Percentiles rank a stretch among this genome's conserved stretches.
These are phyloP conservation scores for Girardinus metallicus DNA, from an alignment of 2,797 vertebrate species.

Conservation along the genomic window DNA sequence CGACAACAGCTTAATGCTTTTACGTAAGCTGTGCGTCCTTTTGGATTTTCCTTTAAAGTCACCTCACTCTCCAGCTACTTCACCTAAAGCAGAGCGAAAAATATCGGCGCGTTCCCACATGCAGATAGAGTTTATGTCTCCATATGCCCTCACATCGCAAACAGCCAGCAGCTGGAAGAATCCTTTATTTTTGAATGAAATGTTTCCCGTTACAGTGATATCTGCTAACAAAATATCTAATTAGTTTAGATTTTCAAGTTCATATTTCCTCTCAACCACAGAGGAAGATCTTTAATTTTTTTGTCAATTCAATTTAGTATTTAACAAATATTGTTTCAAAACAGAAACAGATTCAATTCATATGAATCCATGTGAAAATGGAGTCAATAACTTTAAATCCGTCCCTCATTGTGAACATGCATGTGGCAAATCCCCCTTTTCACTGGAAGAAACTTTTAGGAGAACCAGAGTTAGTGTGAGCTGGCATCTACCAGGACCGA, in stretches of 20 bases:
- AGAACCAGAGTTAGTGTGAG: neutral
- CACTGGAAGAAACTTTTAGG: neutral
- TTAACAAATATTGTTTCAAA: neutral
- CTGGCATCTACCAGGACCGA: neutral
- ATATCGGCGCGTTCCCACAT: slow-evolving; percentile 8
- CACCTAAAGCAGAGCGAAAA: neutral
- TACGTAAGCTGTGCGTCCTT: neutral
- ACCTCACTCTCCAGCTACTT: neutral
- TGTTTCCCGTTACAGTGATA: neutral
- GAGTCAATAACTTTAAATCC: neutral
- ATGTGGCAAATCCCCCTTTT: neutral
- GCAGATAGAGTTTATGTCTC: neutral
- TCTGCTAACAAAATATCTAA: neutral
- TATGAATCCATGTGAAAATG: neutral
- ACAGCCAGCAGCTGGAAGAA: neutral
- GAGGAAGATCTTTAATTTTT: neutral
- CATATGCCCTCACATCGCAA: neutral
- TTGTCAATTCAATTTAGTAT: neutral
- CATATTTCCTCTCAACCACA: neutral
- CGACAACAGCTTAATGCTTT: neutral
- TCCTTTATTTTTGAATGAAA: neutral
- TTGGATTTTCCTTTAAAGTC: slow-evolving; percentile 2
- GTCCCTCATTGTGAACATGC: neutral
- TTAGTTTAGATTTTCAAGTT: neutral
- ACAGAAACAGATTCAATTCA: neutral